phyloP scores from a whole-genome alignment of 1,140 invertebrate genomes.

The Conus betulinus region DNA sequence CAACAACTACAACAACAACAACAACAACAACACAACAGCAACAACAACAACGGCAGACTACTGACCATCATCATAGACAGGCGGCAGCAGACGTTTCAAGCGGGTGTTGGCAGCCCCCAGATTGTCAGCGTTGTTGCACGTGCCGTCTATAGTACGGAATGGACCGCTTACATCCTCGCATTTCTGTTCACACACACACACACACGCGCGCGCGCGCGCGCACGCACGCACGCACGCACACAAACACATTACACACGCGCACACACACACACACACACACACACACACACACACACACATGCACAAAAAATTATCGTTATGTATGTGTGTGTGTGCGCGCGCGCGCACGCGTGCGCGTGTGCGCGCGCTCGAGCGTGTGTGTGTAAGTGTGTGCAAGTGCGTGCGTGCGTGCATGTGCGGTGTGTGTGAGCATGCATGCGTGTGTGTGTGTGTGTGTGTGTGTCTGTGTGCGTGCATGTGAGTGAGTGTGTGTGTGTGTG shows the following conservation, averaged over 20 bases:
- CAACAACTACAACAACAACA: too few relatives aligned
- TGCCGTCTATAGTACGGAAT: conserved; percentile 20
- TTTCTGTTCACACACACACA: neutral
- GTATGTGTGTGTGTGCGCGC: neutral
- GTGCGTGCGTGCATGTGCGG: too few relatives aligned
- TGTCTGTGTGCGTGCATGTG: neutral
- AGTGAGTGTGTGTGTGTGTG: too few relatives aligned
- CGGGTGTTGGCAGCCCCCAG: neutral
- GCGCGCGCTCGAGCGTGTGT: too few relatives aligned
- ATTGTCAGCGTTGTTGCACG: conserved; percentile 23
- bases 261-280: too few relatives aligned
- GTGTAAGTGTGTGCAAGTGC: too few relatives aligned
- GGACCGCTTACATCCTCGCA: neutral
- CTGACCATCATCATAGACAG: conserved; percentile 29
- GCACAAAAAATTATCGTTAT: too few relatives aligned
- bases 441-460: neutral
- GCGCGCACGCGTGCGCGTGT: neutral
- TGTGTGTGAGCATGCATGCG: neutral
- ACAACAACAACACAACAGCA: too few relatives aligned
- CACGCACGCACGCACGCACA: too few relatives aligned
- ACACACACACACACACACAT: too few relatives aligned
- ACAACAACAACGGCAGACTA: neutral
- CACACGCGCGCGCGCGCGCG: too few relatives aligned
- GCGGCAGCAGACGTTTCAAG: neutral
- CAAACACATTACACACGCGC: too few relatives aligned